Conservation (phyloP, 2,888 invertebrate species). For the Nemapogon koenigi region DNA sequence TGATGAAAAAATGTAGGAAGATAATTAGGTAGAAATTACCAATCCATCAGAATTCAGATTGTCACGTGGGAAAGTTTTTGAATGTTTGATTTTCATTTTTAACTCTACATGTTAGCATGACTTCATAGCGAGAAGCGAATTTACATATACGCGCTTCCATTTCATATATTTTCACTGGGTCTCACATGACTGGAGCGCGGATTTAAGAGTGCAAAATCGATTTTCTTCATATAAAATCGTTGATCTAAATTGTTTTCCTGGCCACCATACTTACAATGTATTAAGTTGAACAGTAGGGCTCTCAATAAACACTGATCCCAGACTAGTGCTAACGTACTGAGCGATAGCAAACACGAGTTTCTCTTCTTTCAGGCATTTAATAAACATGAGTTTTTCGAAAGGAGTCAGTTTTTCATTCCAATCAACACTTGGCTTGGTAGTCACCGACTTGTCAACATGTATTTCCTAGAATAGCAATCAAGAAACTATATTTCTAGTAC, state of each 20-base stretch:
- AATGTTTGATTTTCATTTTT: no score
- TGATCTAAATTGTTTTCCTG: background rate
- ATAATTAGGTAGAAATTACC: no score
- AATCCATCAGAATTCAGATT: no score
- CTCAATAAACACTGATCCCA: slow-evolving; percentile 83
- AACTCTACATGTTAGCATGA: no score
- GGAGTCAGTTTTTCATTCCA: slow-evolving; percentile 71
- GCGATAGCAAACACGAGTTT: slow-evolving; percentile 82
- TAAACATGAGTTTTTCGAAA: slow-evolving; percentile 83
- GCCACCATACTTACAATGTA: slow-evolving; percentile 60
- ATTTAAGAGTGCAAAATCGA: no score
- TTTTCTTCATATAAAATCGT: slow-evolving; percentile 24
- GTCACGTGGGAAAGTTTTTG: no score
- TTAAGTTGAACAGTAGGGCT: slow-evolving; percentile 77
- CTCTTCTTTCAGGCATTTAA: slow-evolving; percentile 80
- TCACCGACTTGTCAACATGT: slow-evolving; percentile 50
- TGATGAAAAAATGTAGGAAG: no score
- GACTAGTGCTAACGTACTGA: slow-evolving; percentile 77
- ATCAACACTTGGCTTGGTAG: slow-evolving; percentile 29
- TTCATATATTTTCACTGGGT: no score
- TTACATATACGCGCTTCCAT: no score
- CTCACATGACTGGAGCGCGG: no score
- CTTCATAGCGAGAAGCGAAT: no score
- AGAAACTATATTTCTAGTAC: slow-evolving; percentile 1
- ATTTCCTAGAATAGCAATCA: slow-evolving; percentile 51